Base-by-base conservation (phyloP, 2,113 vertebrate species). In the Butorides virescens region DNA sequence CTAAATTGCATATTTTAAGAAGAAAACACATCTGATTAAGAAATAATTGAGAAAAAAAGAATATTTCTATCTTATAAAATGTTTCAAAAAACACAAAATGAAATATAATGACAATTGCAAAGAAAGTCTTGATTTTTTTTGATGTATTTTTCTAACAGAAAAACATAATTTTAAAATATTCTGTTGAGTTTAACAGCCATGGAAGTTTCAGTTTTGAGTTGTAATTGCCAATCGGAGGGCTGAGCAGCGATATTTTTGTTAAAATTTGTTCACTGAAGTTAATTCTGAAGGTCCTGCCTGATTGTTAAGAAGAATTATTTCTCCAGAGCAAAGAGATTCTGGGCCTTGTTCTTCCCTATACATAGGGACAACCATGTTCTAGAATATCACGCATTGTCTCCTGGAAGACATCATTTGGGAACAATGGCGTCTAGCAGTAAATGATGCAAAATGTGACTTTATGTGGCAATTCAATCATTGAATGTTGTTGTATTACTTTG, bases 391-490 rank as follows among this genome's bases (percentile, higher is more conserved):
- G 0, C 26, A 3, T 16, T 58, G 25, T 78, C 30, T 90, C 61
- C 78, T 79, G 49, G 75, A 94, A 88, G 44, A 49, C 46, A 82
- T n/a, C 34, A 53, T 56, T 73, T 0, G 0, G 27, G 49, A 85
- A 46, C 34, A 82, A 85, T 11, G 36, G 46, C 65, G 90, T 78
- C 55, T 92, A 53, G 62, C 58, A 93, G 66, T 44, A 95, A 92
- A 96, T 75, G 34, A 88, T 58, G 58, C 53, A 92, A 90, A 94
- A 73, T 53, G 62, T 7, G 66, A 70, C 75, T 85, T 92, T 55
- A n/a, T 49, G 39, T 61, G 70, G 74, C 49, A 88, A 46, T 82
- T 92, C 74, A 76, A 58, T 36, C 66, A 76, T 8, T 53, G 77
- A 87, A 82, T 79, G 53, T 39, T 61, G 49, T 34, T 65, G 53